Percentiles rank a stretch among this genome's conserved stretches.
Conservation (phyloP, 2,797 vertebrate species). For the Chelon auratus region DNA sequence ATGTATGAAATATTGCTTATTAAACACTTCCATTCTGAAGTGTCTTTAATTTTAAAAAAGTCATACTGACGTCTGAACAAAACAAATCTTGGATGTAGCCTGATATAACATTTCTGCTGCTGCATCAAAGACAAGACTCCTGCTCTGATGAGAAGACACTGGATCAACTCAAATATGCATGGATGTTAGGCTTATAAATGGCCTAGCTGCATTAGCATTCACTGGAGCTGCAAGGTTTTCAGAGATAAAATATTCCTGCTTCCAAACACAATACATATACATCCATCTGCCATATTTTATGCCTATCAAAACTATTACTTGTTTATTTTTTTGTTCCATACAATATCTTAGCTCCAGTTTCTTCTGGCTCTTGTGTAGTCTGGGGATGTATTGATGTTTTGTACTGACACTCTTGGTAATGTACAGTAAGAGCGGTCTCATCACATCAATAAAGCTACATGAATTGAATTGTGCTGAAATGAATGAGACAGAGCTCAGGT, state of each 20-base stretch:
- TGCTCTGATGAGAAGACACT: no score
- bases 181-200: no score
- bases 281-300: not conserved
- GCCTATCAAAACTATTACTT: not conserved
- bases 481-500: conserved; percentile 4
- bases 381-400: not conserved
- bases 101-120: no score
- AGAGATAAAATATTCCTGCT: no score
- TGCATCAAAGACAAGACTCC: no score
- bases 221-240: no score
- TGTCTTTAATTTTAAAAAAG: not conserved
- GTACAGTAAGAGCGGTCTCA: conserved; percentile 13
- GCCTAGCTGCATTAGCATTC: no score
- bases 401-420: not conserved
- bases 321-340: not conserved
- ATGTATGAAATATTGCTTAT: no score
- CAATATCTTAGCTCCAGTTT: not conserved
- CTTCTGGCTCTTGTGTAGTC: not conserved
- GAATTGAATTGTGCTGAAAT: conserved; percentile 30
- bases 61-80: no score
- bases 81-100: no score
- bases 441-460: conserved; percentile 27
- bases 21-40: not conserved
- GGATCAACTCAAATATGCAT: no score
- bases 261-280: not conserved